phyloP scores from a whole-genome alignment of 2,888 invertebrate genomes.

The Cephus pulcher region DNA sequence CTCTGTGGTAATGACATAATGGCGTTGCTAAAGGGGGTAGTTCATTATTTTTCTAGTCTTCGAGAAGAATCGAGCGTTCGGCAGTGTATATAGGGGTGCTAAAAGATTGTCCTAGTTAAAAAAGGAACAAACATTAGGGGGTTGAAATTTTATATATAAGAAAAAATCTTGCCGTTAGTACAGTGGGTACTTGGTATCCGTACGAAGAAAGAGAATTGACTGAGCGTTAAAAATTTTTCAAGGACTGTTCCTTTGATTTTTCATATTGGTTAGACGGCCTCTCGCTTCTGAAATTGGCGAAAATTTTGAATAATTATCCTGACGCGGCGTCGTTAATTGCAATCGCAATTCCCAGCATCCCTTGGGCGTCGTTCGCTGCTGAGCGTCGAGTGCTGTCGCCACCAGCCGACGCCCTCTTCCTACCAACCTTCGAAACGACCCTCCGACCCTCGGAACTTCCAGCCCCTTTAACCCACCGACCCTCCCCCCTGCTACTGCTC shows the following conservation, averaged over 20 bases:
- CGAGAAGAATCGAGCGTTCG: too few relatives aligned
- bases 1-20: too few relatives aligned
- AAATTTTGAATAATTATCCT: conserved; percentile 7
- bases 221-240: not conserved
- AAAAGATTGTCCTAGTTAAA: too few relatives aligned
- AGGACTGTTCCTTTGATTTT: not conserved
- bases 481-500: not conserved
- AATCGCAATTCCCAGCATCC: conserved; percentile 11
- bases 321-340: conserved; percentile 8
- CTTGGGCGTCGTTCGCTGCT: conserved; percentile 7
- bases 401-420: conserved; percentile 6
- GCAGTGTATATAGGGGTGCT: too few relatives aligned
- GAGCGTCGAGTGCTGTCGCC: conserved; percentile 11
- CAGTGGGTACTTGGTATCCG: too few relatives aligned
- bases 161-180: too few relatives aligned
- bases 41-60: too few relatives aligned
- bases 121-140: too few relatives aligned
- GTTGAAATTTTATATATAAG: too few relatives aligned
- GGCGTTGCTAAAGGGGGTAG: too few relatives aligned
- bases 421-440: conserved; percentile 2
- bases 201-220: too few relatives aligned
- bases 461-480: too few relatives aligned
- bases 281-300: not conserved
- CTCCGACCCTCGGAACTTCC: not conserved
- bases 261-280: not conserved